Evolutionary conservation across 1,140 invertebrate genomes (phyloP).

Genomic region (Drosophila erecta): DNA sequence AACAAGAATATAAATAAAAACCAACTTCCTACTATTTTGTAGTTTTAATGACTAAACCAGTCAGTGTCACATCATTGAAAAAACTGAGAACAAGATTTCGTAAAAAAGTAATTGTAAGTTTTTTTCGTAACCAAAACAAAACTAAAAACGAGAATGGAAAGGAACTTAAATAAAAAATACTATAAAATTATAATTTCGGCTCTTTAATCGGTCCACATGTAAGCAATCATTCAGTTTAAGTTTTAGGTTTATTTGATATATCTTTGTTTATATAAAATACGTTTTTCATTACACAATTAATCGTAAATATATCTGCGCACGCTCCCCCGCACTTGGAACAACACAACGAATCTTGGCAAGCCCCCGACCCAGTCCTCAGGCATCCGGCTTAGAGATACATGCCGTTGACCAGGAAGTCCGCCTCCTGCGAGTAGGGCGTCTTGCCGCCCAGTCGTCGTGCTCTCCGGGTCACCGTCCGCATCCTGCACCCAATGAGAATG

Average conservation of each 20-base stretch:
- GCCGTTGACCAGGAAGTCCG: conserved; percentile 98
- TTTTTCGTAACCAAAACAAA: conserved; percentile 54
- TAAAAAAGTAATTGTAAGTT: conserved; percentile 36
- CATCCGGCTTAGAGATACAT: conserved; percentile 93
- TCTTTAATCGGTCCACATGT: neutral
- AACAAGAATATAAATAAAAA: conserved; percentile 24
- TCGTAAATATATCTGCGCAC: conserved; percentile 29
- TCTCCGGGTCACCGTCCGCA: conserved; percentile 90
- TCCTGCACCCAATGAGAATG: conserved; percentile 92
- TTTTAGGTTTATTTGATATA: conserved; percentile 60
- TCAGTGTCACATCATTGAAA: conserved; percentile 40
- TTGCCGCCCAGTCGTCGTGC: conserved; percentile 90
- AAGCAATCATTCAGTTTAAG: conserved; percentile 4
- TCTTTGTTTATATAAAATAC: conserved; percentile 80
- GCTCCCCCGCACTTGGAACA: conserved; percentile 18
- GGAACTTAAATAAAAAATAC: conserved; percentile 58
- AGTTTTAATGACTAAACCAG: conserved; percentile 67
- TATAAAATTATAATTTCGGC: conserved; percentile 9
- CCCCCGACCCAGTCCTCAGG: conserved; percentile 6
- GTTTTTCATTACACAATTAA: conserved; percentile 62
- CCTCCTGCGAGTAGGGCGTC: conserved; percentile 95
- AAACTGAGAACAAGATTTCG: conserved; percentile 52
- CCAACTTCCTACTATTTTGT: conserved; percentile 80
- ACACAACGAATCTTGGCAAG: conserved; percentile 23
- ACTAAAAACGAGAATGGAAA: conserved; percentile 33